Conservation (phyloP, 2,113 vertebrate genomes). For the Gavialis gangeticus region DNA sequence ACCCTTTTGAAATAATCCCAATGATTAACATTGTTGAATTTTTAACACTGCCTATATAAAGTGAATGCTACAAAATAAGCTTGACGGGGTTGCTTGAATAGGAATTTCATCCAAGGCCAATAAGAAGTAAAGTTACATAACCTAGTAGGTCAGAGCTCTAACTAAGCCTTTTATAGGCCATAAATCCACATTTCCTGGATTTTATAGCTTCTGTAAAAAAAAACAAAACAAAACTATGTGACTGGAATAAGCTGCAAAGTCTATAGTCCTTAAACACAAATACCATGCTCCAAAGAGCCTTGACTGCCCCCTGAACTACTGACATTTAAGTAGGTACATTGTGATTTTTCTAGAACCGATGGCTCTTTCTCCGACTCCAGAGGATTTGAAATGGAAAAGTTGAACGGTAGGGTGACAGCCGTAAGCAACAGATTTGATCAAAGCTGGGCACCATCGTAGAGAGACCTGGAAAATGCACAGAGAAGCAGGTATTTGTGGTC, state of each 20-base stretch:
- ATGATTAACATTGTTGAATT: not conserved
- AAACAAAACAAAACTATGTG: not conserved
- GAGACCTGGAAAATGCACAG: not conserved
- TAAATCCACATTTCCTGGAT: slow-evolving; percentile 74
- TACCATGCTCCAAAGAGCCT: not conserved
- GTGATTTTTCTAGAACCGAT: not conserved
- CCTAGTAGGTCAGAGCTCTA: slow-evolving; percentile 47
- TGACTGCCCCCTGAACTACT: not conserved
- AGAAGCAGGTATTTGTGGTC: not conserved
- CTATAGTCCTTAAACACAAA: not conserved
- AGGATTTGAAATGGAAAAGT: not conserved
- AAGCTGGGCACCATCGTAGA: not conserved
- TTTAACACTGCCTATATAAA: not conserved
- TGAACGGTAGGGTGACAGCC: rapidly evolving
- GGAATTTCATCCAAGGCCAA: slow-evolving; percentile 45
- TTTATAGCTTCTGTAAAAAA: slow-evolving; percentile 65
- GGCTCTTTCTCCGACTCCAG: not conserved
- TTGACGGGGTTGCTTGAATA: not conserved
- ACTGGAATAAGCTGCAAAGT: slow-evolving; percentile 10
- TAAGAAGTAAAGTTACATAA: slow-evolving; percentile 61
- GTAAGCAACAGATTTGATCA: not conserved
- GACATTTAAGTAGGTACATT: too few species aligned
- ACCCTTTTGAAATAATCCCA: not conserved
- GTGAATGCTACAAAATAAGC: slow-evolving; percentile 36
- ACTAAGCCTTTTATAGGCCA: slow-evolving; percentile 64